Percentiles rank a stretch among this genome's conserved stretches.
Conservation (phyloP, 2,113 vertebrate species). For the Stictonetta naevosa region DNA sequence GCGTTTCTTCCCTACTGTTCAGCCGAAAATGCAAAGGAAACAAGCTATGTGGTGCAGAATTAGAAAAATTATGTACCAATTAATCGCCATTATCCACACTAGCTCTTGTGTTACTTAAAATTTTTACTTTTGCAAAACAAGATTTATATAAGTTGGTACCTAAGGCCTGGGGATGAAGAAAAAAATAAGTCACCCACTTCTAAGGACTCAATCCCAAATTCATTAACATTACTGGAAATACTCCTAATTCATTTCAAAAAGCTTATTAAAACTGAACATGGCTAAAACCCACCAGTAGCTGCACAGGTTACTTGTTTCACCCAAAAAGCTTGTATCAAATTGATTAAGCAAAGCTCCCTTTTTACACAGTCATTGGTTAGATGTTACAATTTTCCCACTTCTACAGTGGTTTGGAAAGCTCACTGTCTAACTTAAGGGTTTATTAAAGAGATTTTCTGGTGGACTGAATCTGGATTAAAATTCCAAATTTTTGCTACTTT, state of each 20-base stretch:
- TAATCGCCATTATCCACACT: background rate
- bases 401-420: background rate
- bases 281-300: background rate
- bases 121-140: background rate
- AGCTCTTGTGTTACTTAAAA: background rate
- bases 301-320: background rate
- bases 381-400: background rate
- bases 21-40: background rate
- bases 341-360: background rate
- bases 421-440: background rate
- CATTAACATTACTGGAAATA: background rate
- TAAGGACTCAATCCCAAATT: background rate
- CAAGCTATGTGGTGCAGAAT: background rate
- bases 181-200: background rate
- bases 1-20: background rate
- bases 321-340: background rate
- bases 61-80: background rate
- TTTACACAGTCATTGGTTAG: background rate
- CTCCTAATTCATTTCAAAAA: accelerated
- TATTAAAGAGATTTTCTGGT: background rate
- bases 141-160: background rate
- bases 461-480: background rate
- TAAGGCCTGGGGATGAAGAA: background rate
- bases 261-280: background rate
- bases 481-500: background rate